Percentiles rank a stretch among this genome's conserved stretches.
These are phyloP conservation scores for Pangasius larnaudii DNA, from an alignment of 2,797 vertebrate genomes.

Conservation along the genomic window DNA sequence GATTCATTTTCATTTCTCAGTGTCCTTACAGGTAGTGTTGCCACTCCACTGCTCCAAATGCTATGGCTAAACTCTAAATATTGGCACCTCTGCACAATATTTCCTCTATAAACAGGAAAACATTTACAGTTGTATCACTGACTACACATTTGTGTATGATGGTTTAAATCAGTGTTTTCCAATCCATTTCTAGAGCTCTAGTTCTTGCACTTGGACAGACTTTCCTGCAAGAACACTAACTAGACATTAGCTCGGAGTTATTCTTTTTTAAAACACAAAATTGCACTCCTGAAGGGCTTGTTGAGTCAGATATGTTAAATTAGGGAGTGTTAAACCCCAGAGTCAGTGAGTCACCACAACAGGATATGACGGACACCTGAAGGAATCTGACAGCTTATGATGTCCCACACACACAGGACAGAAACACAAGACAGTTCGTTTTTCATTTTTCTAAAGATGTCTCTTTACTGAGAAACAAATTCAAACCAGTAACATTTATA, in stretches of 20 bases:
- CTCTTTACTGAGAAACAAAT: slow-evolving; percentile 11
- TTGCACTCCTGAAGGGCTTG: slow-evolving; percentile 8
- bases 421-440: background rate
- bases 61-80: background rate
- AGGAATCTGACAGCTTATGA: slow-evolving; percentile 6
- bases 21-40: background rate
- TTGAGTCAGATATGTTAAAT: slow-evolving; percentile 31
- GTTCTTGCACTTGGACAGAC: background rate
- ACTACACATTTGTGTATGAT: background rate
- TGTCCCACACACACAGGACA: slow-evolving; percentile 1
- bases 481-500: background rate
- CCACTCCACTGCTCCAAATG: background rate
- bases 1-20: background rate
- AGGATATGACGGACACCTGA: slow-evolving; percentile 9
- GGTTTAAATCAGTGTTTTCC: background rate
- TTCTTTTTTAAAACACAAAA: background rate
- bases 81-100: background rate
- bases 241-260: background rate
- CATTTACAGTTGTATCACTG: background rate
- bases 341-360: slow-evolving; percentile 27
- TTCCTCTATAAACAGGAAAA: background rate
- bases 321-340: slow-evolving; percentile 14
- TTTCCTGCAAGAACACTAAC: background rate
- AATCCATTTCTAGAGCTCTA: background rate
- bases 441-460: background rate